These are phyloP conservation scores for Chaetodon auriga DNA, from an alignment of 2,113 vertebrate genomes.

Conservation along the genomic window DNA sequence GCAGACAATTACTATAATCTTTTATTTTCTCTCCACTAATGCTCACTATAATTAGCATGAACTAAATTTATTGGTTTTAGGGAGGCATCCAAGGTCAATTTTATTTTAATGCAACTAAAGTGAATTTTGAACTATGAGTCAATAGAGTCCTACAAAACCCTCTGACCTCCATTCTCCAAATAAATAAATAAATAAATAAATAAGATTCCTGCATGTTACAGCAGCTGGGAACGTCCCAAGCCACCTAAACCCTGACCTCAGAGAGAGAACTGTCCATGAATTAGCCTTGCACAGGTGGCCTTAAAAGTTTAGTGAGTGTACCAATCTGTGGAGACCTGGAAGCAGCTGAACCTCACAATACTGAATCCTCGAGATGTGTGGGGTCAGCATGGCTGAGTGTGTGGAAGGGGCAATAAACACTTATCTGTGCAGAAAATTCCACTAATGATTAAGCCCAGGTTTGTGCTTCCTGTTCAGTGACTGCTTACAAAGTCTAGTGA, in stretches of 20 bases:
- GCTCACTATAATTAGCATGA: slow-evolving; percentile 72
- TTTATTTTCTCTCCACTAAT: slow-evolving; percentile 45
- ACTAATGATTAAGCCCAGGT: slow-evolving; percentile 50
- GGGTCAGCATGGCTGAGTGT: slow-evolving; percentile 52
- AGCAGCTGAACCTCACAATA: slow-evolving; percentile 69
- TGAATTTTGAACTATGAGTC: slow-evolving; percentile 50
- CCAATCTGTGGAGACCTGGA: slow-evolving; percentile 69
- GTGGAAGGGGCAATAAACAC: slow-evolving; percentile 75
- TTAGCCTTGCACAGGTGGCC: slow-evolving; percentile 71
- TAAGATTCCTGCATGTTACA: slow-evolving; percentile 23
- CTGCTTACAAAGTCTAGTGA: slow-evolving; percentile 13
- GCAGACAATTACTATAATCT: slow-evolving; percentile 64
- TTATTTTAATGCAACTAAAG: slow-evolving; percentile 58
- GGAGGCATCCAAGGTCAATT: slow-evolving; percentile 67
- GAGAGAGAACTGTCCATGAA: slow-evolving; percentile 46
- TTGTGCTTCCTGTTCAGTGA: slow-evolving; percentile 55
- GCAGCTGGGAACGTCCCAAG: slow-evolving; percentile 54
- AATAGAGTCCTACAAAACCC: slow-evolving; percentile 38
- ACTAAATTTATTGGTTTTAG: slow-evolving; percentile 74
- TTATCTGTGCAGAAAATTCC: slow-evolving; percentile 63
- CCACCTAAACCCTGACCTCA: slow-evolving; percentile 55
- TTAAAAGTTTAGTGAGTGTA: slow-evolving; percentile 65
- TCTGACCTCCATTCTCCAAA: slow-evolving; percentile 29
- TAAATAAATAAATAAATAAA: too few relatives aligned
- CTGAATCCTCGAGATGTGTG: slow-evolving; percentile 64